phyloP scores from a whole-genome alignment of 2,113 vertebrate genomes.

The Todiramphus saurophagus region DNA sequence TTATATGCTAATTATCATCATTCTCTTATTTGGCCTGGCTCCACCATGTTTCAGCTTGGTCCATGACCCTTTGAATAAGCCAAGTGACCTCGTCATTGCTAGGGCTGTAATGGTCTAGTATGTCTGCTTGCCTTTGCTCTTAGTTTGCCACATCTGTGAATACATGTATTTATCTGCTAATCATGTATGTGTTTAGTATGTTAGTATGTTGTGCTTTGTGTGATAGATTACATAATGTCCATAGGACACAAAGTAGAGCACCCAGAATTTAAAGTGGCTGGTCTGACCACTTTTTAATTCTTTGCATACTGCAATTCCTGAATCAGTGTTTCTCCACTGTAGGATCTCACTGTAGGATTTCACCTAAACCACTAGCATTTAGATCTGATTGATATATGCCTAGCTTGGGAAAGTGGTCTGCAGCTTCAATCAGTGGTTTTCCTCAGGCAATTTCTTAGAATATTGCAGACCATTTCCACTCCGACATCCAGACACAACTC shows the following conservation, averaged over 20 bases:
- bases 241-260: neutral
- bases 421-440: neutral
- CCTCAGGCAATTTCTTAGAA: neutral
- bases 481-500: neutral
- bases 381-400: neutral
- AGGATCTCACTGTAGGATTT: neutral
- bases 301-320: neutral
- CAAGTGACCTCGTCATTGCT: neutral
- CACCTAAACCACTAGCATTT: neutral
- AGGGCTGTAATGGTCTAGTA: neutral
- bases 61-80: neutral
- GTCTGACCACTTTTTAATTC: neutral
- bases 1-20: neutral
- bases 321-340: neutral
- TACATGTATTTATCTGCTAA: neutral
- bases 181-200: neutral
- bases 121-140: neutral
- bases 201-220: neutral
- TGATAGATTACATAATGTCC: neutral
- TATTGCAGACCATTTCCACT: neutral
- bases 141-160: neutral
- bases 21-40: neutral
- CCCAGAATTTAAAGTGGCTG: neutral
- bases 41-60: neutral
- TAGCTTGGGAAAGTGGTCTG: neutral